Base-by-base conservation (phyloP, 2,113 vertebrate genomes). In the Camelus bactrianus region DNA sequence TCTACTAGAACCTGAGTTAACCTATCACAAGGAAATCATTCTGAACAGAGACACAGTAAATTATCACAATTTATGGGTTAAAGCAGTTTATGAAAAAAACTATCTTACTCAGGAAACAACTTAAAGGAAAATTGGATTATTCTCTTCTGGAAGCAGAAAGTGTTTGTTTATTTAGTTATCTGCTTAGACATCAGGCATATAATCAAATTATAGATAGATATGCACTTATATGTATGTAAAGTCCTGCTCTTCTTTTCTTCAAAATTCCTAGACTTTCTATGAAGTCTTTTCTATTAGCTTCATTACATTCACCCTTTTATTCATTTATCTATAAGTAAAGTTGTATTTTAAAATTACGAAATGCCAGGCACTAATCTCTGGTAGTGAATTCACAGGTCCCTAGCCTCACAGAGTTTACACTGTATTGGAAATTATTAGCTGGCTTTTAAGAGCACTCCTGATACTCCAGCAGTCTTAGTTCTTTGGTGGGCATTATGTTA, bases 271-370 rank as follows among this genome's bases (percentile, higher is more conserved):
- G 16, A 10, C 13, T 84, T 62, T 79, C 7, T 73, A 73, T 76
- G 22, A 72, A 83, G 6, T 17, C 32, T 92, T 80, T 92, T 76
- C 38, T 69, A 19, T 35, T 14, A n/a, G 1, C 7, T 94, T 75
- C 15, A 46, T 24, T 35, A 35, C 35, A 35, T 35, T 35, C 35
- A 35, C 35, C 35, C 35, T 35, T 35, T 35, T 35, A 35, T 30
- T 80, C 46, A 65, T 58, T 69, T 38, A 35, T 38, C 91, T 30
- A 20, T 54, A 22, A 82, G 54, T 28, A 77, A 56, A 86, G 54
- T 5, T 38, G 90, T 77, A 60, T 89, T 92, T 48, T 60, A n/a
- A 94, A 90, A 70, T 50, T 65, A 70, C 19, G 52, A 86, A 86
- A 46, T 60, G n/a, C 3, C 32, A 72, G 4, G 2, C 28, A 64